Percentiles rank a stretch among this genome's conserved stretches.
Conservation (phyloP, 1,140 invertebrate genomes). For the Aphelenchoides avenae region DNA sequence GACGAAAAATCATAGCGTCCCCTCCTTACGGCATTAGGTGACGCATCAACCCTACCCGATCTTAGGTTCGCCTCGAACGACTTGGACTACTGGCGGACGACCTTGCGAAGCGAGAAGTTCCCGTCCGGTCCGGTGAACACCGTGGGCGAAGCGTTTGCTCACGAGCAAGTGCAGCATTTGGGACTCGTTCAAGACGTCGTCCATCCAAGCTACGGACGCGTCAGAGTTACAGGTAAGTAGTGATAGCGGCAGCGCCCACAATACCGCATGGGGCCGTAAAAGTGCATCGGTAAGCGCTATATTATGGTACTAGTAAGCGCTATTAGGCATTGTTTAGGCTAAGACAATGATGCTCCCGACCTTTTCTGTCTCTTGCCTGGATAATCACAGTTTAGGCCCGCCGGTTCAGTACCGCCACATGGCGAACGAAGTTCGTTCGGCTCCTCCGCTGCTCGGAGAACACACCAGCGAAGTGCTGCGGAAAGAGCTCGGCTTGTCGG, state of each 20-base stretch:
- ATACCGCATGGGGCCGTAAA: no score
- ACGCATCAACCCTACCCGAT: neutral
- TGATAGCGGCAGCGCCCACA: no score
- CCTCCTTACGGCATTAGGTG: slow-evolving; percentile 2
- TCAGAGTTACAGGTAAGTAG: no score
- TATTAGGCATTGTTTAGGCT: slow-evolving; percentile 1
- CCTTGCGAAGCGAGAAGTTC: slow-evolving; percentile 73
- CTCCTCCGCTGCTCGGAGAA: slow-evolving; percentile 80
- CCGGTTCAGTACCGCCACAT: slow-evolving; percentile 74
- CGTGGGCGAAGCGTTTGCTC: slow-evolving; percentile 75
- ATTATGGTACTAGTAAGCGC: neutral
- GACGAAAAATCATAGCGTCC: neutral
- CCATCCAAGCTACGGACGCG: slow-evolving; percentile 70
- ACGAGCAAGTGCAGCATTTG: slow-evolving; percentile 65
- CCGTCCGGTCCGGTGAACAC: slow-evolving; percentile 85
- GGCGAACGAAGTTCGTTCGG: slow-evolving; percentile 68
- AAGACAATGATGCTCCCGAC: neutral
- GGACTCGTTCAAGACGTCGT: slow-evolving; percentile 72
- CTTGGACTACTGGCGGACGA: slow-evolving; percentile 72
- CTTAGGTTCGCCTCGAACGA: slow-evolving; percentile 67
- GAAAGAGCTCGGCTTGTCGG: slow-evolving; percentile 66
- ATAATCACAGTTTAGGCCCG: slow-evolving; percentile 65
- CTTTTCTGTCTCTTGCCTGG: slow-evolving; percentile 2
- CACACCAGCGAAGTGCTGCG: slow-evolving; percentile 76
- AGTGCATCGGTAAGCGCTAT: slow-evolving; percentile 65